Conservation (phyloP, 2,113 vertebrate genomes). For the Furnarius figulus region DNA sequence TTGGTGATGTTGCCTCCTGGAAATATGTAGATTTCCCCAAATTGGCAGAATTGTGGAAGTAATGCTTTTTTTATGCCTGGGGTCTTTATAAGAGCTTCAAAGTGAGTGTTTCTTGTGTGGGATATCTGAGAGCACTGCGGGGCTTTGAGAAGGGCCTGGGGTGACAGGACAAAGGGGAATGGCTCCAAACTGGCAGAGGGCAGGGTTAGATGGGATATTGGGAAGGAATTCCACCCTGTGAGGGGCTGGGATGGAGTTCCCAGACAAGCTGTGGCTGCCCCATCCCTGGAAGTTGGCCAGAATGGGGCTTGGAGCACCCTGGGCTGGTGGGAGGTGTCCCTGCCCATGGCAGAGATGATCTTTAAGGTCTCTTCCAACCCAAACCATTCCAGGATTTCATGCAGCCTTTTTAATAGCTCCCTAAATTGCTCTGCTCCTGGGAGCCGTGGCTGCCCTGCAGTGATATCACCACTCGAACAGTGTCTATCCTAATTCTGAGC, state of each 20-base stretch:
- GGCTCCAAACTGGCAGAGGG: neutral
- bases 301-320: neutral
- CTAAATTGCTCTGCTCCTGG: accelerated
- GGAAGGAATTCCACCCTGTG: accelerated
- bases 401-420: accelerated
- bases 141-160: neutral
- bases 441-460: neutral
- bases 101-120: neutral
- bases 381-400: neutral
- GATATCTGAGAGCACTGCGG: neutral
- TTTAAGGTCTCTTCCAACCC: neutral
- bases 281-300: neutral
- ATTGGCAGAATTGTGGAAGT: neutral
- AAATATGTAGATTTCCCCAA: neutral
- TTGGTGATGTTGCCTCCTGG: neutral
- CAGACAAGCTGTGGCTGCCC: neutral
- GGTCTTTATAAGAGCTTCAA: neutral
- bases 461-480: neutral
- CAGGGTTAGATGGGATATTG: accelerated
- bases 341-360: neutral
- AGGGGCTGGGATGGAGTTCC: neutral
- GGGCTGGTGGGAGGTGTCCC: neutral
- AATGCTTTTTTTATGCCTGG: accelerated
- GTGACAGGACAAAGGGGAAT: neutral
- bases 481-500: neutral